Evolutionary conservation across 2,888 invertebrate genomes (phyloP).

Genomic region (Euclidia mi): DNA sequence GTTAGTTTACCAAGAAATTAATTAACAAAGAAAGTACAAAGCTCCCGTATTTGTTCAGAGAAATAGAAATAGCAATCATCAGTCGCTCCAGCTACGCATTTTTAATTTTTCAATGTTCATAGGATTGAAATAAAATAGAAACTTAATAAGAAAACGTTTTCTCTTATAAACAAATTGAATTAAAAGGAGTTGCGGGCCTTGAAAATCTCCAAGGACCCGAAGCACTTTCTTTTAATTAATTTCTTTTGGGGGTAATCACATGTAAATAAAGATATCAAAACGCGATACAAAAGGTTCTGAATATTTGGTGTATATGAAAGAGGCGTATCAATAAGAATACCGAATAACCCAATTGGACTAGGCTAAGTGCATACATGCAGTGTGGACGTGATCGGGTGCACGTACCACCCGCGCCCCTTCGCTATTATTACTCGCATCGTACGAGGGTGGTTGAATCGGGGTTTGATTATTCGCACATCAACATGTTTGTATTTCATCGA

Average conservation of each 20-base stretch:
- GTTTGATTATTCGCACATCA: constrained; percentile 87
- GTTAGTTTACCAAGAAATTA: constrained; percentile 18
- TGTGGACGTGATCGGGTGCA: constrained; percentile 74
- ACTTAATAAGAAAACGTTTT: constrained; percentile 14
- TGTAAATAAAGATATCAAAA: constrained; percentile 11
- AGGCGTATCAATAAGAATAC: constrained; percentile 38
- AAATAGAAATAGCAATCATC: constrained; percentile 12
- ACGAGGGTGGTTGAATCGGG: constrained; percentile 77
- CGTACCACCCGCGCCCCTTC: constrained; percentile 67
- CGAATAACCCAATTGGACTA: constrained; percentile 65
- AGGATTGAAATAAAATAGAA: constrained; percentile 9
- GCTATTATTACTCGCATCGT: constrained; percentile 80
- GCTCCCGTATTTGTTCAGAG: constrained; percentile 5
- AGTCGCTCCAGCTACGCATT: not conserved
- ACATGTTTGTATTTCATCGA: constrained; percentile 87
- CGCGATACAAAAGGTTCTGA: constrained; percentile 16
- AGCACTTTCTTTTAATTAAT: constrained; percentile 18
- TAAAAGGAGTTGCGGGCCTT: constrained; percentile 4
- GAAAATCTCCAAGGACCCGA: not conserved
- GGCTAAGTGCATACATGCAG: constrained; percentile 64
- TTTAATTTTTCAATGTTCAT: constrained; percentile 11
- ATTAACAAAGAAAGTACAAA: constrained; percentile 14
- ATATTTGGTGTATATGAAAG: constrained; percentile 36
- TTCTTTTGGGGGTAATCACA: constrained; percentile 11
- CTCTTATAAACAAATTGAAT: constrained; percentile 7